Base-by-base conservation (phyloP, 2,797 vertebrate species). In the Phyllotis vaccarum region DNA sequence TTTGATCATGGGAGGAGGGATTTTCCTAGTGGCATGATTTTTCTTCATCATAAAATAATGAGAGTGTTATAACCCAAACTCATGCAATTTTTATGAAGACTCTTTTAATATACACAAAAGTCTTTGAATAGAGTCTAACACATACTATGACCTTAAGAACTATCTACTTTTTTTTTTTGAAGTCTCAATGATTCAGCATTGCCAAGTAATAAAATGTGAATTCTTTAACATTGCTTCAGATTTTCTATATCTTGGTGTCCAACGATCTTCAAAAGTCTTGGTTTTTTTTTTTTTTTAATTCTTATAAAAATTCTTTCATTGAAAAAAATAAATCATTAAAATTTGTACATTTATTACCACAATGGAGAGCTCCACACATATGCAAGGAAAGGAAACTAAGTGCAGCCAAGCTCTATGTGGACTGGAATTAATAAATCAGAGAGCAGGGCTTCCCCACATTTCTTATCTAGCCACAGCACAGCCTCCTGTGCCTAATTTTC, bases 401-500 rank as follows among this genome's bases (percentile, higher is more conserved):
- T 91, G 24, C 76, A 95, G 66, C 76, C 56, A 31, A 89, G 75
- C 89, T 89, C 74, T 93, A 14, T 66, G 70, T 81, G 70, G 34
- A 40, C 80, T 92, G 40, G 89, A 95, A 95, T 96, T 64, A 94
- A 72, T 90, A 96, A 94, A 95, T 90, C 78, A 94, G 94, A 93
- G 96, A 97, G 76, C 80, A 95, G 80, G 80, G 58, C 58, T 96
- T 94, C 46, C 82, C 60, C 46, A 56, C 1, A 0, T 68, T 89
- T 86, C 91, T 97, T 95, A 94, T 91, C 89, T 97, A 90, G 40
- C 80, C 72, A 58, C 8, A 86, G 66, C 92, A 90, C 37, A 64
- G 78, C 74, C 49, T 95, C 72, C 82, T 92, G 76, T 95, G 70
- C 91, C 70, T 89, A 22, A 70, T 75, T 91, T 90, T 89, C 86